phyloP scores from a whole-genome alignment of 1,140 invertebrate species.

The Cherax quadricarinatus region DNA sequence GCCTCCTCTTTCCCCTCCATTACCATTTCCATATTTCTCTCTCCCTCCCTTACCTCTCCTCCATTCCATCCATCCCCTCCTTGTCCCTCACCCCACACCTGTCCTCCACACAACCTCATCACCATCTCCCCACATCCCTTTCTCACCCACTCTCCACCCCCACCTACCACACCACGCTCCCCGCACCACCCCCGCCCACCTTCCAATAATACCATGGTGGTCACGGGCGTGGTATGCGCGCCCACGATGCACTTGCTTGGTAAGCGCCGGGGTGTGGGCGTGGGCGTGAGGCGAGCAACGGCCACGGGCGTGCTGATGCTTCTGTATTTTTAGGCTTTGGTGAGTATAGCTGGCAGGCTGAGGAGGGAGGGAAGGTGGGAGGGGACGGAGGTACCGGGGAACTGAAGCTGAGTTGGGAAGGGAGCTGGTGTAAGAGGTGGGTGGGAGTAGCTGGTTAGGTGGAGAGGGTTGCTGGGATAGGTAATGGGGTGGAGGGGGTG shows the following conservation, averaged over 20 bases:
- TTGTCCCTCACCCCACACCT: not conserved
- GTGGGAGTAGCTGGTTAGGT: not conserved
- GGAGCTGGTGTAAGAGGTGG: not conserved
- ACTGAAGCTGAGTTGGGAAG: not conserved
- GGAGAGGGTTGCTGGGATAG: not conserved
- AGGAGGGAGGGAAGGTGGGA: not conserved
- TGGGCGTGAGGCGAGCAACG: not conserved
- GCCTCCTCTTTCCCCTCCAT: no score
- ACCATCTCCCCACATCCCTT: not conserved
- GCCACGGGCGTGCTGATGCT: slow-evolving; percentile 29
- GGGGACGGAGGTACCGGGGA: not conserved
- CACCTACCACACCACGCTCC: not conserved
- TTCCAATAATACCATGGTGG: slow-evolving; percentile 42
- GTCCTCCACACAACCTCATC: not conserved
- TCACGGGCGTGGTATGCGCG: slow-evolving; percentile 55
- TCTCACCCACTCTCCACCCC: not conserved
- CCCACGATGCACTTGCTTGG: slow-evolving; percentile 45
- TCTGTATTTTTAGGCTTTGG: slow-evolving; percentile 43
- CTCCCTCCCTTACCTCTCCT: no score
- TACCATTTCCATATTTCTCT: no score
- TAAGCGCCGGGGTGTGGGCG: slow-evolving; percentile 39
- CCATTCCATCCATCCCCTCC: no score
- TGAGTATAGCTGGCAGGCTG: slow-evolving; percentile 25
- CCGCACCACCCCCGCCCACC: not conserved
- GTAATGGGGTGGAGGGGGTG: not conserved